phyloP scores from a whole-genome alignment of 2,113 vertebrate species.

The Tragelaphus scriptus region DNA sequence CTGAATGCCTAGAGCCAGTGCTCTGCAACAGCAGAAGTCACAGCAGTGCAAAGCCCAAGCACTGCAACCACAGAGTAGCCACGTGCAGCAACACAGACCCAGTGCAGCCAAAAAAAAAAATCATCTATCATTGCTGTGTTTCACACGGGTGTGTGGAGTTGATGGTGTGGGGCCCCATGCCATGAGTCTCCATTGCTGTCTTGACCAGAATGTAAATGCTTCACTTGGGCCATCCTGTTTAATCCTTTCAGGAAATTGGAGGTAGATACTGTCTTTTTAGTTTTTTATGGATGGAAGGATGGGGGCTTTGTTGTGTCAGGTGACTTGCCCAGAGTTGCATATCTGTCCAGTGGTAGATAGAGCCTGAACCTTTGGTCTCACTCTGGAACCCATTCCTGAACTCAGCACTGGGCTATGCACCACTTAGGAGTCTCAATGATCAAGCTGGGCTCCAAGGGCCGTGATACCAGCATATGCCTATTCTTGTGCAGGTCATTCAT shows the following conservation, averaged over 20 bases:
- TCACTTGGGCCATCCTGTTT: background rate
- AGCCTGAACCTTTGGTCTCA: background rate
- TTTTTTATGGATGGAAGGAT: background rate
- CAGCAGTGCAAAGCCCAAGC: background rate
- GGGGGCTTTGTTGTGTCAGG: background rate
- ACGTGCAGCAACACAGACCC: background rate
- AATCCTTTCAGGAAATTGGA: background rate
- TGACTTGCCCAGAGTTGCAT: background rate
- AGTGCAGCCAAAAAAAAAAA: background rate
- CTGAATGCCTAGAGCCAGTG: background rate
- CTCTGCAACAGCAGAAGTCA: background rate
- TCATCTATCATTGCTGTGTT: background rate
- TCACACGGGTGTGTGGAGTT: background rate
- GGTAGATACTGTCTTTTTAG: background rate
- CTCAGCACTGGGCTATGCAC: background rate
- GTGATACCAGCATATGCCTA: background rate
- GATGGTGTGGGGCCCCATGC: background rate
- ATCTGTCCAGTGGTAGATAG: background rate
- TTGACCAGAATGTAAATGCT: background rate
- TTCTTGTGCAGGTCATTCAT: background rate
- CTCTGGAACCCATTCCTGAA: background rate
- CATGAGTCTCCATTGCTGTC: background rate
- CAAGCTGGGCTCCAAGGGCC: background rate
- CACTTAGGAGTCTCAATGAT: background rate
- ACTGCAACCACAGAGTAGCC: background rate